phyloP scores from a whole-genome alignment of 2,797 vertebrate species.

The Tinamus major region DNA sequence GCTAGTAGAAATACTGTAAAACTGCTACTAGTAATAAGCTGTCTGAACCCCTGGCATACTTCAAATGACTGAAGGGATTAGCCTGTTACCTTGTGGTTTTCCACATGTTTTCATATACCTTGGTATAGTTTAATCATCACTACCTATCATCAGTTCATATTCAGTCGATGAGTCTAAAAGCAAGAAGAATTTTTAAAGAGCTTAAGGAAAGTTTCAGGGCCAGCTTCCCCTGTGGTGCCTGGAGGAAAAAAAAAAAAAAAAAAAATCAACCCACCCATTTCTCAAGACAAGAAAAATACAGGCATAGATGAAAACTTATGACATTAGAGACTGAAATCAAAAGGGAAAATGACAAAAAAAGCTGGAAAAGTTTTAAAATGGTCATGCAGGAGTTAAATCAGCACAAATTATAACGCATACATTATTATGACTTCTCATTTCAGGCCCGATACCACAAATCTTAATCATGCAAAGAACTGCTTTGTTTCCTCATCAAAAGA shows the following conservation, averaged over 20 bases:
- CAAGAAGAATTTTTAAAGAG: background rate
- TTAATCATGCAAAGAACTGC: conserved; percentile 71
- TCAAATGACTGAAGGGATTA: background rate
- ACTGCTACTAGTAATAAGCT: background rate
- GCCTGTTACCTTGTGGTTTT: background rate
- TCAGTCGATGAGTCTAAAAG: background rate
- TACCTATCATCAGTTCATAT: background rate
- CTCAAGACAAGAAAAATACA: background rate
- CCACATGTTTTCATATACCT: background rate
- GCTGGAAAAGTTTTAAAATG: conserved; percentile 38
- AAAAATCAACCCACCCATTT: background rate
- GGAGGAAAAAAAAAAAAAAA: too few species aligned
- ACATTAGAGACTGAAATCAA: conserved; percentile 1
- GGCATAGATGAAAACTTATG: background rate
- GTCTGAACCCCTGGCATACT: background rate
- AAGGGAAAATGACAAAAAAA: conserved; percentile 67
- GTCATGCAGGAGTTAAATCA: conserved; percentile 44
- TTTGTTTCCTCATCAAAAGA: conserved; percentile 61
- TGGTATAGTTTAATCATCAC: background rate
- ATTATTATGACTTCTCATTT: conserved; percentile 55
- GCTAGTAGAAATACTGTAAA: background rate
- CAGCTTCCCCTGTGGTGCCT: background rate
- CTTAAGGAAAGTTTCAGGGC: background rate
- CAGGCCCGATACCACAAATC: conserved; percentile 54
- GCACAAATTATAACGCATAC: conserved; percentile 14